Evolutionary conservation across 2,113 vertebrate genomes (phyloP).

Genomic region (Macroglossus sobrinus): DNA sequence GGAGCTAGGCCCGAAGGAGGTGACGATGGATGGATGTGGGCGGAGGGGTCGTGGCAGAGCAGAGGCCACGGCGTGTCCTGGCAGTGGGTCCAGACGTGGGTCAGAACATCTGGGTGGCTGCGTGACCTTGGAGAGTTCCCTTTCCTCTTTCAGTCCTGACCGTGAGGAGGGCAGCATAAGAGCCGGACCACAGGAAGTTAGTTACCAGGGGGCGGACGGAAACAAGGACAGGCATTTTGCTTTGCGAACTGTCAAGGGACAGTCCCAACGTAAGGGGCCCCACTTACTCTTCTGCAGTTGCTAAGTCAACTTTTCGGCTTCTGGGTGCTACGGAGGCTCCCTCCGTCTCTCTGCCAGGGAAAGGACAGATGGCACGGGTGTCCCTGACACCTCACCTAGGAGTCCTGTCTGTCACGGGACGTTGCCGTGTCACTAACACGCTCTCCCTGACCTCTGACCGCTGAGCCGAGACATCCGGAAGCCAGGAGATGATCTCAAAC

Average conservation of each 20-base stretch:
- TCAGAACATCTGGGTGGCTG: not conserved
- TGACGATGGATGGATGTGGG: no score
- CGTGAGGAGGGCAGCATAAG: not conserved
- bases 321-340: not conserved
- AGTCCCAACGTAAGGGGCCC: not conserved
- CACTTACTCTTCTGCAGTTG: not conserved
- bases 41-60: not conserved
- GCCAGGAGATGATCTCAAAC: not conserved
- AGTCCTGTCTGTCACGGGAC: not conserved
- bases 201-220: not conserved
- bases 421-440: fast-evolving
- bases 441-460: not conserved
- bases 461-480: not conserved
- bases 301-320: not conserved
- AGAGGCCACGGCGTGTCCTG: not conserved
- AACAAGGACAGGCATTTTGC: not conserved
- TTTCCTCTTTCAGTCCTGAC: not conserved
- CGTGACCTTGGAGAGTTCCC: not conserved
- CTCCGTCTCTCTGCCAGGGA: not conserved
- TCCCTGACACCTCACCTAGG: not conserved
- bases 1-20: not conserved
- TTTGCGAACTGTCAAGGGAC: not conserved
- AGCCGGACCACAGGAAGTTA: not conserved
- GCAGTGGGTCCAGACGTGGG: fast-evolving
- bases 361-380: not conserved